Conservation (phyloP, 2,113 vertebrate species). For the Rhabdomys dilectus region DNA sequence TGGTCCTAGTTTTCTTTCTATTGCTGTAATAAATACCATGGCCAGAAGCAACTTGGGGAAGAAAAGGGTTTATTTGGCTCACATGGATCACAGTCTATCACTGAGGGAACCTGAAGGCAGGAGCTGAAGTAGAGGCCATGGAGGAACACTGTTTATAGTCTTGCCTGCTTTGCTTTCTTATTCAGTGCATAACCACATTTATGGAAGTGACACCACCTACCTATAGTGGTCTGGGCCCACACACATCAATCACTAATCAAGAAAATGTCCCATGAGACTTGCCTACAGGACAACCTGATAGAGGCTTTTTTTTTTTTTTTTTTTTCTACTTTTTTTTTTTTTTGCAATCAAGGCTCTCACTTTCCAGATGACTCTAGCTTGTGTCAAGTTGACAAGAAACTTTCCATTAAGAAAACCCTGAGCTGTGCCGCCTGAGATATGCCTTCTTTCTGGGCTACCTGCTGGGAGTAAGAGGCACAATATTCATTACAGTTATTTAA, state of each 20-base stretch:
- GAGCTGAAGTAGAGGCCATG: background rate
- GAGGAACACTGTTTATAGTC: background rate
- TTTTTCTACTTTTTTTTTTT: too few species aligned
- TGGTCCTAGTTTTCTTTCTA: background rate
- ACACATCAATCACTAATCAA: background rate
- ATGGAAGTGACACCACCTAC: background rate
- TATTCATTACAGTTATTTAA: background rate
- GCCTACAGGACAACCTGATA: background rate
- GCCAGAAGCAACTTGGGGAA: background rate
- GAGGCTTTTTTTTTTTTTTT: too few species aligned
- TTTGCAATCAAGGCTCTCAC: background rate
- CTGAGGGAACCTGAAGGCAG: background rate
- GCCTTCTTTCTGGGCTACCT: conserved; percentile 48
- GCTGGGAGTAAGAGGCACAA: background rate
- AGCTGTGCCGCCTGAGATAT: conserved; percentile 67
- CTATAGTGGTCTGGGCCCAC: background rate
- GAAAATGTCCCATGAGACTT: background rate
- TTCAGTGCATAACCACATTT: too few species aligned
- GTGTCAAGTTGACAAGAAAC: background rate
- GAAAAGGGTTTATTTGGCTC: background rate
- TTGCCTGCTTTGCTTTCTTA: background rate
- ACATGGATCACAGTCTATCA: background rate
- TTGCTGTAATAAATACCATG: background rate
- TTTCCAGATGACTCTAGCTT: background rate
- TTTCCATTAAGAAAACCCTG: background rate